A percentile compares a stretch with the other conserved stretches of the same genome.
Evolutionary conservation across 2,797 vertebrate genomes (phyloP).

Genomic region (Adelosebastes latens): DNA sequence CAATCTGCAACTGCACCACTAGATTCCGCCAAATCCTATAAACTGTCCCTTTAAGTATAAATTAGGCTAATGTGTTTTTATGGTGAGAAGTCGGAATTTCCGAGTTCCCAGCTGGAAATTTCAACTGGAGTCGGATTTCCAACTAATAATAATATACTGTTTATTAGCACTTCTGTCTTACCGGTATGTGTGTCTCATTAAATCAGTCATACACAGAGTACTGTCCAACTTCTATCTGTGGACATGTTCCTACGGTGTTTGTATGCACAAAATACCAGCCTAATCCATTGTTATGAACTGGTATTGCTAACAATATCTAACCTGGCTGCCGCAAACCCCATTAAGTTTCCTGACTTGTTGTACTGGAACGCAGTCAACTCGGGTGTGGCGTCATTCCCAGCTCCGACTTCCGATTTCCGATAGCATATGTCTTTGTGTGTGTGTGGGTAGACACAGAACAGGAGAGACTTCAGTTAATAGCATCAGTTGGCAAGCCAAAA

Average conservation of each 20-base stretch:
- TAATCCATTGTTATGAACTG: neutral
- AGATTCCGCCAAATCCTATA: neutral
- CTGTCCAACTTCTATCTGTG: neutral
- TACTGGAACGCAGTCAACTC: neutral
- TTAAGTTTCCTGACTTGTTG: neutral
- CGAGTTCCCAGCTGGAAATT: too few species aligned
- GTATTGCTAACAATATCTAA: neutral
- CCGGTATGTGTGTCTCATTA: too few species aligned
- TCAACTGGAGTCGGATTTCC: neutral
- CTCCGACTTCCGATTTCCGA: neutral
- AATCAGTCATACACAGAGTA: too few species aligned
- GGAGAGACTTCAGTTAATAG: neutral
- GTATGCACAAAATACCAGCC: neutral
- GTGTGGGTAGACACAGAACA: neutral
- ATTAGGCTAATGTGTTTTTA: too few species aligned
- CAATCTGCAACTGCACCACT: neutral
- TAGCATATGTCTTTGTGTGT: too few species aligned
- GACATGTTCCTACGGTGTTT: neutral
- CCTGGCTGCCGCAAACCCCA: neutral
- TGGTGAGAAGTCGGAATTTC: too few species aligned
- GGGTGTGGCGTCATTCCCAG: neutral
- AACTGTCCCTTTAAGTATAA: too few species aligned
- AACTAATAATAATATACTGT: too few species aligned
- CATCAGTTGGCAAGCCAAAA: neutral
- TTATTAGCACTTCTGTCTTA: too few species aligned